Evolutionary conservation across 2,888 invertebrate genomes (phyloP), one percentile per base, ranked within the genome.

Genomic region (Argyresthia albistria): DNA sequence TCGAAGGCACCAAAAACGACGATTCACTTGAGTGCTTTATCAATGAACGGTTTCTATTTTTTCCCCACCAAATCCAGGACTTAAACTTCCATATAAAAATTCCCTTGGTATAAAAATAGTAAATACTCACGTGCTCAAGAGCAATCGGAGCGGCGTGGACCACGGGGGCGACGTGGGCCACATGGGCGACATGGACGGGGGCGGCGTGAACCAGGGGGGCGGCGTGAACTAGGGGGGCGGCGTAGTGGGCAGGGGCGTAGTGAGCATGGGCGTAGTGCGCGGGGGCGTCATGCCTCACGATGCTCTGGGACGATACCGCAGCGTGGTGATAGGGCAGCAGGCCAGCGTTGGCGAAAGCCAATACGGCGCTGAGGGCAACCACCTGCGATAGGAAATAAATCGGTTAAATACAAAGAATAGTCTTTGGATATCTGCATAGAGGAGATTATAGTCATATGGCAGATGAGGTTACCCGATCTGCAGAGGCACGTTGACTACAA

Each of bases 311-410:
- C n/a, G 88, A 88, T 36, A 86, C 73, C n/a, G 84, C 87, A 12
- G 65, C 57, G 65, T 88, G 87, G 70, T 83, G 83, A 57, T 66
- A 63, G 54, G 76, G 80, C 64, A 80, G 83, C 59, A 90, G 70
- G 54, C 90, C 91, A 49, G 90, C 90, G 66, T 82, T 88, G 63
- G 88, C 88, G 25, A 89, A 77, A 54, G 81, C 83, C 82, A 88
- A 63, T 69, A 88, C 70, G 69, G 86, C 80, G 75, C 81, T 73
- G 60, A 88, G 66, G 60, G 80, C 78, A 63, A 87, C 67, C 57
- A 87, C 75, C 87, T 87, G 60, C 36, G 67, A 59, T 15, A 54
- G 45, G 57, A 56, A 55, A 53, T 25, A 25, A 4, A 4, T 4
- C 25, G 25, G 52, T 53, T 43, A 47, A 51, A 56, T 46, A 39